Evolutionary conservation across 2,888 invertebrate genomes (phyloP), one percentile per base, ranked within the genome.

Genomic region (Galerucella nymphaeae): DNA sequence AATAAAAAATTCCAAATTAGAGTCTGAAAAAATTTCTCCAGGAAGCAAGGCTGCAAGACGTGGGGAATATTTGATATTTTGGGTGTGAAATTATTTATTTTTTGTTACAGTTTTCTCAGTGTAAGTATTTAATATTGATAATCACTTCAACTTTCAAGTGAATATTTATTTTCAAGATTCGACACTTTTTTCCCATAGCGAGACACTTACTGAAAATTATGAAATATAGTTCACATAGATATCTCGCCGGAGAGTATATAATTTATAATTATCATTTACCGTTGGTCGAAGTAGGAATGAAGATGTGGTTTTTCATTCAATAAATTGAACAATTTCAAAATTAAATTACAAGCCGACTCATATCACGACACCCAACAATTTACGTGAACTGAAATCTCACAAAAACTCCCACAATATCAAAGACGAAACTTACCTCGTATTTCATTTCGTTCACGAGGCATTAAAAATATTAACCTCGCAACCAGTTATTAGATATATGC

Each of bases 401-500:
- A 59, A 59, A 38, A 59, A 30, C 59, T 62, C 42, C 61, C 61
- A 62, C 61, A 62, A 42, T 62, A 42, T 62, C 10, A 8, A 16
- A 59, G 16, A 59, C 11, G 14, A 13, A 45, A 45, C 13, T 14
- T 50, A 50, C 14, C 50, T 53, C 53, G 53, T 53, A n/a, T 50
- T 50, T 53, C 53, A 16, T 53, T 16, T 18, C 48, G 48, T n/a
- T 48, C 53, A 13, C 23, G 30, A 58, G 58, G 6, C n/a, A 23
- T 58, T 30, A 58, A 58, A 58, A 58, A 23, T 30, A 58, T 30
- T 23, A 58, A 62, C 30, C 13, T 14, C 30, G 48, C 67, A 71
- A 71, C 71, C 66, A 45, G 63, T 71, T 62, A 71, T 71, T 71
- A 71, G 66, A 66, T 42, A 38, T 42, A 61, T 64, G 61, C 62